Conservation (phyloP, 2,113 vertebrate species). For the Nyctereutes procyonoides region DNA sequence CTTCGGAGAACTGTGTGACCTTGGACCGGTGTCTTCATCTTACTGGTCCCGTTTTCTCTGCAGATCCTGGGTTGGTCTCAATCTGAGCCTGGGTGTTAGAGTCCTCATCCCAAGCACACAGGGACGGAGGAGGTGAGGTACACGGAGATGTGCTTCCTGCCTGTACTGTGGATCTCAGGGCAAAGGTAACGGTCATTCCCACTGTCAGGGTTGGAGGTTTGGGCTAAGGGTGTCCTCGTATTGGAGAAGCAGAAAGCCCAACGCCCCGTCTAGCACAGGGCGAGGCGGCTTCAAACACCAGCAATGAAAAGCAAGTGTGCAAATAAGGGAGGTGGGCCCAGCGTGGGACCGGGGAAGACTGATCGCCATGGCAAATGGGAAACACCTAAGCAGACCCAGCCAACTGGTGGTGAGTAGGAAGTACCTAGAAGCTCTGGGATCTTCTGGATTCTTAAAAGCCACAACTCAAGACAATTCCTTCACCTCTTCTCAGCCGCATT, state of each 20-base stretch:
- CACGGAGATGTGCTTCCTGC: neutral
- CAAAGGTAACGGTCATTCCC: neutral
- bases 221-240: neutral
- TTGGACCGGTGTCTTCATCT: neutral
- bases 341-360: neutral
- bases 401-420: neutral
- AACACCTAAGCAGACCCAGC: neutral
- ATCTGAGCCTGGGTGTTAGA: neutral
- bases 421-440: neutral
- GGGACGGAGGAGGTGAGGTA: neutral
- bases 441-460: neutral
- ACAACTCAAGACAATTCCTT: neutral
- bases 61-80: neutral
- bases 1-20: neutral
- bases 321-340: neutral
- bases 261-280: neutral
- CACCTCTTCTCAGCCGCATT: neutral
- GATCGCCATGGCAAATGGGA: neutral
- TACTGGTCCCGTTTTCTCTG: neutral
- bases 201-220: neutral
- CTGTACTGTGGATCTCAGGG: neutral
- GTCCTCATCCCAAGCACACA: neutral
- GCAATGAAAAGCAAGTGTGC: neutral
- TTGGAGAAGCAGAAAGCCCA: neutral
- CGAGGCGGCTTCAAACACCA: neutral